These are phyloP conservation scores for Rugalucina vietnamica DNA, from an alignment of 2,888 invertebrate species.

Conservation along the genomic window DNA sequence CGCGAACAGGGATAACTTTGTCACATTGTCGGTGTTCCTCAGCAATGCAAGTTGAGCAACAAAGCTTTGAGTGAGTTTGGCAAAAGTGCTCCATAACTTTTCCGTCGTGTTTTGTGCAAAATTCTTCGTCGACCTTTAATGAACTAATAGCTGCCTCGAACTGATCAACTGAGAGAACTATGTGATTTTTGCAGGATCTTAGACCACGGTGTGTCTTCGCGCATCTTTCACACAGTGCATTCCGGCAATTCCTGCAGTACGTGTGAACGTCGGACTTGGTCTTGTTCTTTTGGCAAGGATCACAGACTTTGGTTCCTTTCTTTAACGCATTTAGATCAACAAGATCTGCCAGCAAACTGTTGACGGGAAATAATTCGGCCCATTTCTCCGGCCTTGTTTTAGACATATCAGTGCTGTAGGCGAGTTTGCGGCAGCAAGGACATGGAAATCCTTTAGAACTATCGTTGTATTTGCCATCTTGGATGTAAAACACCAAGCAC, in stretches of 20 bases:
- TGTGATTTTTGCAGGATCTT: conserved; percentile 62
- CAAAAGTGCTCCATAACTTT: conserved; percentile 63
- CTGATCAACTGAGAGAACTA: conserved; percentile 57
- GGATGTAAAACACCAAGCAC: conserved; percentile 57
- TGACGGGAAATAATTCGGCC: conserved; percentile 66
- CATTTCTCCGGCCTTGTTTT: conserved; percentile 57
- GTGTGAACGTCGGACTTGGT: conserved; percentile 52
- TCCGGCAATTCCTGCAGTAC: conserved; percentile 68
- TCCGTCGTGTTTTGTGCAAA: conserved; percentile 57
- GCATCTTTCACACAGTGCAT: conserved; percentile 66
- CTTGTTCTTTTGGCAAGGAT: conserved; percentile 65
- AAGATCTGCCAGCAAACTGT: conserved; percentile 61
- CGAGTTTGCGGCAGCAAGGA: conserved; percentile 56
- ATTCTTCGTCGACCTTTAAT: conserved; percentile 63
- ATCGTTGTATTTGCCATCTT: conserved; percentile 28
- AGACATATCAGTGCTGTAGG: conserved; percentile 40
- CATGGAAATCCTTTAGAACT: conserved; percentile 56
- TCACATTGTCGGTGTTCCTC: conserved; percentile 66
- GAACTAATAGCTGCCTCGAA: conserved; percentile 61
- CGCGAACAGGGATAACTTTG: conserved; percentile 53
- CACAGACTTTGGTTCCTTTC: conserved; percentile 61
- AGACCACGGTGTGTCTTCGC: conserved; percentile 66
- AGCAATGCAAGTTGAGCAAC: conserved; percentile 64
- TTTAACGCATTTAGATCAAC: conserved; percentile 63
- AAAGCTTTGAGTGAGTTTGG: conserved; percentile 55